These are phyloP conservation scores for Actinia tenebrosa DNA, from an alignment of 64 coral and sea anemone species.

Conservation along the genomic window DNA sequence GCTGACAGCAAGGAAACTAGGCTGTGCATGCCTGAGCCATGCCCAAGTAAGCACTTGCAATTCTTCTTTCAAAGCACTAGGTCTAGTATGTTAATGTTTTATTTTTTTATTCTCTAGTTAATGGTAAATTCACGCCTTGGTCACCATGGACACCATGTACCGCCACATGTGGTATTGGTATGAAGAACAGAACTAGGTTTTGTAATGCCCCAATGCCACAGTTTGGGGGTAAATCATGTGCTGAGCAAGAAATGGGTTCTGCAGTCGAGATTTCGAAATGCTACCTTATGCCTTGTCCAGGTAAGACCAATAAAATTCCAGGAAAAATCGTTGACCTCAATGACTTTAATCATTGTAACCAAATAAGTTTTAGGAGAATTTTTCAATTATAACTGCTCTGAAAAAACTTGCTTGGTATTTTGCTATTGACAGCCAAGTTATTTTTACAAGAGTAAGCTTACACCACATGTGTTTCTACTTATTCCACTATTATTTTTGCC, in stretches of 20 bases:
- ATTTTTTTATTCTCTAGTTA: conserved; percentile 35
- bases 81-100: not conserved
- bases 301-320: conserved; percentile 14
- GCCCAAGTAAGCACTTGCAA: conserved; percentile 64
- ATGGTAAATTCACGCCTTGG: conserved; percentile 88
- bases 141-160: conserved; percentile 86
- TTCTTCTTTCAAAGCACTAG: no score
- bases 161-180: conserved; percentile 83
- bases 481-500: not conserved
- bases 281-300: conserved; percentile 85
- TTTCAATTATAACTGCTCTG: no score
- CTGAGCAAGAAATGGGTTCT: conserved; percentile 82
- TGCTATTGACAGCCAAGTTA: no score
- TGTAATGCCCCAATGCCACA: conserved; percentile 72
- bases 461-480: no score
- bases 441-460: no score
- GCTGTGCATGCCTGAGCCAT: conserved; percentile 71
- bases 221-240: conserved; percentile 93
- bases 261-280: conserved; percentile 65
- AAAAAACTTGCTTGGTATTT: no score
- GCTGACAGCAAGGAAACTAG: conserved; percentile 77
- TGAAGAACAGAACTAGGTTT: conserved; percentile 76
- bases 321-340: no score
- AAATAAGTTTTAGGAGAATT: not conserved
- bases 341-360: not conserved